Base-by-base conservation (phyloP, 2,113 vertebrate species). In the Athene noctua region DNA sequence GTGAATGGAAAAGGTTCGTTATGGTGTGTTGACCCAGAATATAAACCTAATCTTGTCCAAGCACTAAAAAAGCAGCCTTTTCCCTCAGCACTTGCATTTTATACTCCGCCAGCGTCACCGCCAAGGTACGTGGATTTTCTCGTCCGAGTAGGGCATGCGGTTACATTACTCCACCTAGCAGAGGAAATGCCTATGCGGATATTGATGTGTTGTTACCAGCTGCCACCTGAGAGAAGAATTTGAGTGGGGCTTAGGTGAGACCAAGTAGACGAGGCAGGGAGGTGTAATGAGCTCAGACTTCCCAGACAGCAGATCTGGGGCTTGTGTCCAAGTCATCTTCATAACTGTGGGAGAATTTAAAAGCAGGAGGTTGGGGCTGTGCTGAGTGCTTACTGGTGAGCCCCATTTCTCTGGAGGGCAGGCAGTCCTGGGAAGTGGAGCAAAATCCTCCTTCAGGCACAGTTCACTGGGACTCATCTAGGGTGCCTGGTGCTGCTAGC, bases 21-120 rank as follows among this genome's bases (percentile, higher is more conserved):
- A 74, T 99, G 99, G 99, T 99, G 99, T 8, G 99, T 99, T 86
- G 99, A 99, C 97, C 99, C 99, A 6, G 99, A 99, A 96, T 99
- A 99, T 52, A 99, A 99, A 94, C 99, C 99, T 82, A 99, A 98
- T 96, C 98, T 99, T 92, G 98, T 99, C 95, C 99, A 99, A 98
- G 99, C 99, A 42, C 98, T 99, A 97, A 99, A 99, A 98, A 99
- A 99, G 97, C 99, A 99, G 96, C 99, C 99, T 94, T 99, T 99
- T 97, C 98, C 99, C 79, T 98, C 99, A 96, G 97, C 98, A 84
- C 98, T 99, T 98, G 98, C 98, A 62, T 99, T 99, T 98, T 99
- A 98, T 95, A 99, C 99, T 83, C 99, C 99, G 0, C 99, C 99
- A 4, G 99, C 99, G 1, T 99, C 99, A 68, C 99, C 99, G 80